These are phyloP conservation scores for Notocelia uddmanniana DNA, from an alignment of 2,888 invertebrate genomes.

Conservation along the genomic window DNA sequence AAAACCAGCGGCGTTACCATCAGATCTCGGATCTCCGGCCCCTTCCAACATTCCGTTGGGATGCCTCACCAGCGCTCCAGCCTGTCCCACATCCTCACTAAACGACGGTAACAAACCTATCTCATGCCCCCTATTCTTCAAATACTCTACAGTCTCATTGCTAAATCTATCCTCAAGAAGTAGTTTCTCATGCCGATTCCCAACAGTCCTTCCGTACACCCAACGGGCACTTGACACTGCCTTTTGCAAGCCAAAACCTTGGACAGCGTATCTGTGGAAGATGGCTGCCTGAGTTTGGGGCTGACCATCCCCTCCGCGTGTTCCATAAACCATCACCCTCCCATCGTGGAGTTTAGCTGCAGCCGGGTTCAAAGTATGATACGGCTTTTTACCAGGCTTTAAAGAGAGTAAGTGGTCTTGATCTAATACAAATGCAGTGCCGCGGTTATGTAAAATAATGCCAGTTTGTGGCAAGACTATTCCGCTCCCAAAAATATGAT, in stretches of 20 bases:
- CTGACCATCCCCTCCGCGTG: constrained; percentile 78
- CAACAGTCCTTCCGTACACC: constrained; percentile 66
- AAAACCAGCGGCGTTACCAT: constrained; percentile 76
- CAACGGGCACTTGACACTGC: constrained; percentile 71
- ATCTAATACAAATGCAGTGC: constrained; percentile 65
- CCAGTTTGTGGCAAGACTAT: constrained; percentile 75
- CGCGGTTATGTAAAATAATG: constrained; percentile 78
- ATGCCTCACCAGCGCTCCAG: constrained; percentile 73
- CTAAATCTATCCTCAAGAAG: constrained; percentile 70
- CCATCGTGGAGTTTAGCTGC: constrained; percentile 75
- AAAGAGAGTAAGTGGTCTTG: constrained; percentile 63
- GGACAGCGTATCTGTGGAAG: constrained; percentile 77
- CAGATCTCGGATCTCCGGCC: constrained; percentile 72
- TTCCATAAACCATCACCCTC: constrained; percentile 74
- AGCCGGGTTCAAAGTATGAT: constrained; percentile 75
- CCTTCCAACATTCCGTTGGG: constrained; percentile 72
- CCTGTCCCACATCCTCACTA: constrained; percentile 67
- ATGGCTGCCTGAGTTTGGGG: constrained; percentile 77
- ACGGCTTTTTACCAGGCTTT: constrained; percentile 77
- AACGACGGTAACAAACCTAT: constrained; percentile 62
- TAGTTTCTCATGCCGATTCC: constrained; percentile 56
- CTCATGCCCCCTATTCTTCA: constrained; percentile 68
- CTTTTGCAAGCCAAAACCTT: constrained; percentile 66
- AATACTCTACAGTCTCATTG: constrained; percentile 64
- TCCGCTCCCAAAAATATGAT: constrained; percentile 71